Percentiles rank a stretch among this genome's conserved stretches.
These are phyloP conservation scores for Buceros bicornis DNA, from an alignment of 2,797 vertebrate genomes.

Conservation along the genomic window DNA sequence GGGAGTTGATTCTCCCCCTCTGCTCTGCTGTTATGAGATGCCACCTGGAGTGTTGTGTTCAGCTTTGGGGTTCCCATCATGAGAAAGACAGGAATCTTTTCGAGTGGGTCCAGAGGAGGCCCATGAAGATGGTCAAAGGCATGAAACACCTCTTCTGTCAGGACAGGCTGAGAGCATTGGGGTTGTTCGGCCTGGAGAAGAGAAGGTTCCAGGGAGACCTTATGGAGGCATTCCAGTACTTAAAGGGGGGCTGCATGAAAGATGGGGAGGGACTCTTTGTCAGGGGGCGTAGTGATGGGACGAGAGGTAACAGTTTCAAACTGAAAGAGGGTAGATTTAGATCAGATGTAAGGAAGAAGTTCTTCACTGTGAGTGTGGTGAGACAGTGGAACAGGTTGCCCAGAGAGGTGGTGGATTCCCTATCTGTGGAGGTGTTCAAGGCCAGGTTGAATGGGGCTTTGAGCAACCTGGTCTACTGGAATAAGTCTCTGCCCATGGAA, in stretches of 20 bases:
- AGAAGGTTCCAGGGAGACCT: not conserved
- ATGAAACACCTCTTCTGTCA: not conserved
- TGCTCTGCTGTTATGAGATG: not conserved
- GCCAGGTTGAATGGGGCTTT: not conserved
- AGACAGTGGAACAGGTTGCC: not conserved
- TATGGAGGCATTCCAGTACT: not conserved
- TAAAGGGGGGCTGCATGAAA: not conserved
- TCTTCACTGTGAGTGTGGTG: not conserved
- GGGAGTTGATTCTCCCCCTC: not conserved
- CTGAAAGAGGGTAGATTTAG: not conserved
- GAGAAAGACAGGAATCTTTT: not conserved
- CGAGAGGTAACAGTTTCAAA: not conserved
- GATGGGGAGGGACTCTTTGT: too few relatives aligned
- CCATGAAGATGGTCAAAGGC: not conserved
- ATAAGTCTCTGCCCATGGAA: not conserved
- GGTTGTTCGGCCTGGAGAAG: not conserved
- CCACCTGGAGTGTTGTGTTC: not conserved
- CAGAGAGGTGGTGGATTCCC: not conserved
- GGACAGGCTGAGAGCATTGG: not conserved
- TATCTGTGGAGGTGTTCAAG: not conserved
- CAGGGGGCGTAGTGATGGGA: not conserved
- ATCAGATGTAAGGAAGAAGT: not conserved
- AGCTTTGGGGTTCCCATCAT: not conserved
- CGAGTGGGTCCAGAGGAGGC: not conserved
- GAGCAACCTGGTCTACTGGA: not conserved